phyloP scores from a whole-genome alignment of 2,888 invertebrate species.

The Stenchaetothrips biformis region DNA sequence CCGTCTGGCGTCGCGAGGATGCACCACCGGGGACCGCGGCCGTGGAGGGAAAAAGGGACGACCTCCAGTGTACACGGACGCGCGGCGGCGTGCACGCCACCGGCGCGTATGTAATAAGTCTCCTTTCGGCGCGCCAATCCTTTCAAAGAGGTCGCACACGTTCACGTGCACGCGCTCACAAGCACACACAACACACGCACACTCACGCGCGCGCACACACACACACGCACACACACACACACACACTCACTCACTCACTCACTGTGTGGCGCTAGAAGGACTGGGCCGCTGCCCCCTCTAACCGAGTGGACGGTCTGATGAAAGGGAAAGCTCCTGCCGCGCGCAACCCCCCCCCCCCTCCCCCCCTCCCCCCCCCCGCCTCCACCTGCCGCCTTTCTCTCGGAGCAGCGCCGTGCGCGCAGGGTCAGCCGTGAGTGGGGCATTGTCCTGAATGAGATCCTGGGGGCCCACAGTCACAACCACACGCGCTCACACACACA shows the following conservation, averaged over 20 bases:
- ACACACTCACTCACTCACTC: not conserved
- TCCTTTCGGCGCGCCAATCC: not conserved
- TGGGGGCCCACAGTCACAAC: not conserved
- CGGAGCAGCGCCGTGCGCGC: not conserved
- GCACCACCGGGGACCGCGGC: too few species aligned
- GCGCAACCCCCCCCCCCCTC: not conserved
- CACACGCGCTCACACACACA: not conserved
- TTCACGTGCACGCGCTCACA: too few species aligned
- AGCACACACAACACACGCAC: too few species aligned
- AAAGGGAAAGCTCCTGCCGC: not conserved
- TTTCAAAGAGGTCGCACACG: not conserved
- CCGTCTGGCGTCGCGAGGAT: too few species aligned
- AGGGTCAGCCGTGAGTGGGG: not conserved
- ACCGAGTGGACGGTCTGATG: conserved; percentile 12
- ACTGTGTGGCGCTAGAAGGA: not conserved
- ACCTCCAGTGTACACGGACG: too few species aligned
- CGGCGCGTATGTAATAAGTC: not conserved
- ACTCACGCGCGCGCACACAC: not conserved
- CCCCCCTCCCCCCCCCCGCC: not conserved
- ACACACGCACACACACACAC: not conserved
- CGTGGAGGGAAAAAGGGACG: too few species aligned
- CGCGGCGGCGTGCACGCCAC: too few species aligned
- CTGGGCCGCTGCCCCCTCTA: not conserved
- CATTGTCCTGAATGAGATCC: not conserved
- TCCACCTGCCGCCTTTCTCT: not conserved